Conservation (phyloP, 2,113 vertebrate genomes). For the Ivindomyrus marchei region DNA sequence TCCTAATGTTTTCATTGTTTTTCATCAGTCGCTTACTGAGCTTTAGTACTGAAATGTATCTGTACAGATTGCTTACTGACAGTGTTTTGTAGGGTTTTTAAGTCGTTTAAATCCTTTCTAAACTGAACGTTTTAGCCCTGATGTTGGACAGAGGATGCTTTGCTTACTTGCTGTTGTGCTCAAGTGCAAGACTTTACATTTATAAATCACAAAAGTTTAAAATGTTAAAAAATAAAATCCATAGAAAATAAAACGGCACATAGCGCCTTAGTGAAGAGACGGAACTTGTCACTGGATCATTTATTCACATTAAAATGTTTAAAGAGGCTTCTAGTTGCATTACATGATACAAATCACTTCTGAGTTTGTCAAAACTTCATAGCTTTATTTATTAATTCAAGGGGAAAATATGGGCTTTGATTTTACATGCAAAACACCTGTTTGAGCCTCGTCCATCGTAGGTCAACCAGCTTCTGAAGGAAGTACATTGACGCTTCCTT, state of each 20-base stretch:
- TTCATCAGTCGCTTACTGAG: background rate
- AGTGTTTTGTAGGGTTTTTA: background rate
- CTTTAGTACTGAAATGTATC: background rate
- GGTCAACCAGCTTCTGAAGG: background rate
- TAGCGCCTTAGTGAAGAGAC: background rate
- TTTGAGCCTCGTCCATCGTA: background rate
- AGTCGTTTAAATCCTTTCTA: background rate
- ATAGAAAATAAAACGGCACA: background rate
- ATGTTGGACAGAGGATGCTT: background rate
- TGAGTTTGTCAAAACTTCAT: background rate
- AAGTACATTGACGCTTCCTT: background rate
- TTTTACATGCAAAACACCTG: background rate
- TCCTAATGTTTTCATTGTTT: background rate
- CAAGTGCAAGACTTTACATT: background rate
- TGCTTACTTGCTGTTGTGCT: background rate
- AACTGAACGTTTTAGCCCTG: background rate
- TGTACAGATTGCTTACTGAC: background rate
- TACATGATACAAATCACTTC: background rate
- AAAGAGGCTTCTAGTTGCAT: background rate
- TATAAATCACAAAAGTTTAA: background rate
- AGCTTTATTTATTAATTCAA: background rate
- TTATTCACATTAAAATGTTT: background rate
- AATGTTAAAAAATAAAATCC: background rate
- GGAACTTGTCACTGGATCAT: background rate
- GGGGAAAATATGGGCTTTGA: background rate